Conservation (phyloP, 2,797 vertebrate genomes). For the Myoxocephalus aenaeus region DNA sequence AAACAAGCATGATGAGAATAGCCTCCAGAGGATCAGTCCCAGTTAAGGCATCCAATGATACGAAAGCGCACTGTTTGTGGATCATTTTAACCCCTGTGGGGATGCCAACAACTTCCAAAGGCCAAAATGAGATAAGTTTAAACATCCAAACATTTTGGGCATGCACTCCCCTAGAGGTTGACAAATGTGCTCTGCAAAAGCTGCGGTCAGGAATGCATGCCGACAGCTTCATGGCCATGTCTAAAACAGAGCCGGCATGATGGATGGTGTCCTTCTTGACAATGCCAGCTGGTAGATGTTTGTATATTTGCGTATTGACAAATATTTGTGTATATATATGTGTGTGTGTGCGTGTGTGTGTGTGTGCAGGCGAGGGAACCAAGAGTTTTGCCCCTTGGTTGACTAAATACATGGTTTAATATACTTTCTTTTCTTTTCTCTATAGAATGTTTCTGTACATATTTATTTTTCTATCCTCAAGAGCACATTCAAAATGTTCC, state of each 20-base stretch:
- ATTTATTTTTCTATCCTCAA: neutral
- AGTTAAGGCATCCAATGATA: constrained; percentile 11
- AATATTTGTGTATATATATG: constrained; percentile 23
- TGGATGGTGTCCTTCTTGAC: constrained; percentile 63
- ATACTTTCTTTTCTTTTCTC: neutral
- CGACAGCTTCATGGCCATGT: constrained; percentile 65
- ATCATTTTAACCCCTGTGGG: constrained; percentile 55
- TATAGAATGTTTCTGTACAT: neutral
- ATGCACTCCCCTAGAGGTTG: constrained; percentile 49
- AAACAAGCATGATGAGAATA: constrained; percentile 38
- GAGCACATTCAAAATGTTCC: neutral
- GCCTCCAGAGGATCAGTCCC: constrained; percentile 5
- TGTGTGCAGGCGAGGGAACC: neutral
- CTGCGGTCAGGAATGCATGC: constrained; percentile 58
- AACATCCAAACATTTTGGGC: constrained; percentile 61
- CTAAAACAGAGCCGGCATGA: constrained; percentile 61
- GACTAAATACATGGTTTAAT: neutral
- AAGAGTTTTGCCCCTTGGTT: neutral
- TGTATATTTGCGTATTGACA: constrained; percentile 58
- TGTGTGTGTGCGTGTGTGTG: neutral
- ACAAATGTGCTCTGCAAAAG: constrained; percentile 62
- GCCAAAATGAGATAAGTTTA: constrained; percentile 66
- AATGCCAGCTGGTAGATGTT: constrained; percentile 67
- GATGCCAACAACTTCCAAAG: constrained; percentile 48
- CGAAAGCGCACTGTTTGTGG: constrained; percentile 19